Base-by-base conservation (phyloP, 2,888 invertebrate genomes). In the Drosophila anceps region DNA sequence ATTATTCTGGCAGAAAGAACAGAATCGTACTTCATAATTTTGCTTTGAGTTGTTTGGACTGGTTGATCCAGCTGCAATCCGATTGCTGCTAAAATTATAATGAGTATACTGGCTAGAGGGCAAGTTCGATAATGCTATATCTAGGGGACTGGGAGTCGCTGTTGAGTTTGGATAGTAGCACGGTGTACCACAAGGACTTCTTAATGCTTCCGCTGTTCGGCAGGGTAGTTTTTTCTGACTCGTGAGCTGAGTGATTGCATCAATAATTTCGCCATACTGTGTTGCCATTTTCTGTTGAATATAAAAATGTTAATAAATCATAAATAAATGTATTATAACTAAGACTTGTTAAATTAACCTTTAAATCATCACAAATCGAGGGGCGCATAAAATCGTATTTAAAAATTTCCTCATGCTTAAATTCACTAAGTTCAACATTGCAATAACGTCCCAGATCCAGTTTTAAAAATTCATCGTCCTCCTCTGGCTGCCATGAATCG, bases 1-100 rank as follows among this genome's bases (percentile, higher is more conserved):
- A 35, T 91, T 90, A 64, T 73, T 82, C 27, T 88, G 77, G 64
- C 93, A 93, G 15, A 91, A 73, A 1, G 92, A 90, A 65, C 93
- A 93, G 27, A 73, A 76, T 8, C 83, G 73, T n/a, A 6, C n/a
- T 5, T 48, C 29, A 10, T n/a, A 8, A 10, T 79, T 81, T 2
- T 58, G 58, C 41, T 55, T 77, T 1, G 43, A 13, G 9, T n/a
- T 8, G 0, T 57, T 15, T 2, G 33, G 43, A 31, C 58, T 33
- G 5, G 46, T 53, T 4, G 65, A 8, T 9, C 60, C 9, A 63
- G 60, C 35, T 0, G 27, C 55, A 5, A 51, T 37, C n/a, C 53
- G 58, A 5, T 33, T 60, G 20, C 58, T 63, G 18, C 24, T 50
- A 0, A 48, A 61, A 37, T 73, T 61, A 6, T 8, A 6, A 0